A percentile compares a stretch with the other conserved stretches of the same genome.
phyloP scores from a whole-genome alignment of 2,888 invertebrate species.

The Lasioglossum leucozonium region DNA sequence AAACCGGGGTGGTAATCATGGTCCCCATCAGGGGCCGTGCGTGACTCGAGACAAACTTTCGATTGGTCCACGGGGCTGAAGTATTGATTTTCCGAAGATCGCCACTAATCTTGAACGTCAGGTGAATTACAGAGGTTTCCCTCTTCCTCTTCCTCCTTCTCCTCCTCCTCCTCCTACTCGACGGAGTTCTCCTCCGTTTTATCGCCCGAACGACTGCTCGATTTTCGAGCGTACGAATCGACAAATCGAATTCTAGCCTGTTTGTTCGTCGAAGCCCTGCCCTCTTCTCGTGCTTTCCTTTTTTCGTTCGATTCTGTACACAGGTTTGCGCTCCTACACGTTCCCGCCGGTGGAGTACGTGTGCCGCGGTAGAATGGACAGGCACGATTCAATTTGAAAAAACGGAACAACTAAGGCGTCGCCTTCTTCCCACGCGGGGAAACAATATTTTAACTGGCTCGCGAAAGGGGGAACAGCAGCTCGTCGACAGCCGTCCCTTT shows the following conservation, averaged over 20 bases:
- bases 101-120: conserved; percentile 56
- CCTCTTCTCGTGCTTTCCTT: conserved; percentile 29
- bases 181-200: conserved; percentile 47
- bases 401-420: conserved; percentile 61
- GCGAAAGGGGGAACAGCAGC: conserved; percentile 11
- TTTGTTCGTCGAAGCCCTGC: conserved; percentile 61
- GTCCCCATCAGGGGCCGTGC: not conserved
- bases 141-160: conserved; percentile 16
- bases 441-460: conserved; percentile 59
- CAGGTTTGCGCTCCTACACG: conserved; percentile 40
- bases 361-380: conserved; percentile 47
- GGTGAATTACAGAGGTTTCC: conserved; percentile 44
- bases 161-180: not conserved
- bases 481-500: conserved; percentile 14
- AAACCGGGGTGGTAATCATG: not conserved
- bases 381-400: conserved; percentile 68
- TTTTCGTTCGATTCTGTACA: conserved; percentile 49
- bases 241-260: conserved; percentile 73
- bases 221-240: conserved; percentile 69
- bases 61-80: conserved; percentile 21
- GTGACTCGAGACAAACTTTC: conserved; percentile 23
- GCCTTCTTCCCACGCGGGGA: conserved; percentile 6
- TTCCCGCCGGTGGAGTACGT: conserved; percentile 30
- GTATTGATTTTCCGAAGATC: conserved; percentile 50
- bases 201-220: conserved; percentile 64